Percentiles rank a stretch among this genome's conserved stretches.
These are phyloP conservation scores for Typhlomys cinereus DNA, from an alignment of 2,113 vertebrate genomes.

Conservation along the genomic window DNA sequence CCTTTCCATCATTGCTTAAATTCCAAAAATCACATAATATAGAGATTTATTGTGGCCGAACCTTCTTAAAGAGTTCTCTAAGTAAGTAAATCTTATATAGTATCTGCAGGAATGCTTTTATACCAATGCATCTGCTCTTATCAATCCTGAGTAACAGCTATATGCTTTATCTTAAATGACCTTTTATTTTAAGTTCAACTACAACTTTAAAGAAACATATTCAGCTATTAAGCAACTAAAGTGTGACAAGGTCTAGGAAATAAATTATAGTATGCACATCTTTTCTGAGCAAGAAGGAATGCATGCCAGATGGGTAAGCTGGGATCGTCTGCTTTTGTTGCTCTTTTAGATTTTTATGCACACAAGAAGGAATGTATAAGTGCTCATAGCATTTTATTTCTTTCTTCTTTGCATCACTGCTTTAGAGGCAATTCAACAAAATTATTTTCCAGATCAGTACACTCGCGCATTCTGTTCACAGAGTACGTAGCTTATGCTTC, in stretches of 20 bases:
- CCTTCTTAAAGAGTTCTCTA: not conserved
- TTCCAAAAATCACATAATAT: not conserved
- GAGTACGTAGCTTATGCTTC: slow-evolving; percentile 44
- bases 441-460: slow-evolving; percentile 76
- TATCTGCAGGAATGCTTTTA: not conserved
- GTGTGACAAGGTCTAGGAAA: not conserved
- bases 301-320: not conserved
- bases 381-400: slow-evolving; percentile 51
- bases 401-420: slow-evolving; percentile 39
- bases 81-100: not conserved
- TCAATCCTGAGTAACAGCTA: not conserved
- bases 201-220: not conserved
- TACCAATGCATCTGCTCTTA: not conserved
- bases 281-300: not conserved
- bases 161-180: not conserved
- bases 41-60: not conserved
- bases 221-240: not conserved
- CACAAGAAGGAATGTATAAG: slow-evolving; percentile 28
- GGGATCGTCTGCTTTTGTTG: slow-evolving; percentile 28
- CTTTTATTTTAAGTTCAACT: not conserved
- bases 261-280: not conserved
- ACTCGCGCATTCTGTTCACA: slow-evolving; percentile 58
- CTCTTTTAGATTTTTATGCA: slow-evolving; percentile 45
- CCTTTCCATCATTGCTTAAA: not conserved
- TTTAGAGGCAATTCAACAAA: slow-evolving; percentile 62